Evolutionary conservation across 2,113 vertebrate species (phyloP).

Genomic region (Lutjanus erythropterus): DNA sequence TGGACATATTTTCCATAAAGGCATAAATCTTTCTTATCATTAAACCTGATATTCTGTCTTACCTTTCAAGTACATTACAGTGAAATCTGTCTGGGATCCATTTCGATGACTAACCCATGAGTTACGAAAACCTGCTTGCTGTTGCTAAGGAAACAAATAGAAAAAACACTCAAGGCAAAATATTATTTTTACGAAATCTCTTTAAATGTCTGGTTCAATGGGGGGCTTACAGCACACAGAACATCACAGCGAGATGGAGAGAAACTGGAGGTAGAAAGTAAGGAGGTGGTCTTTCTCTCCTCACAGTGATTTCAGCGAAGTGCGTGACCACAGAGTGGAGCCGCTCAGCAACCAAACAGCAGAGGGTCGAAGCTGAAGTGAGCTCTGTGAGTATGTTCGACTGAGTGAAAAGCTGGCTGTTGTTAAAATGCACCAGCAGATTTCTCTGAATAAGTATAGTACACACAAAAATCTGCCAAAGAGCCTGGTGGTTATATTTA

Average conservation of each 20-base stretch:
- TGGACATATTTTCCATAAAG: background rate
- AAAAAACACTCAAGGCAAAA: conserved; percentile 6
- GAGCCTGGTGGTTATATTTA: background rate
- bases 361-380: background rate
- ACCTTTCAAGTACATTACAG: background rate
- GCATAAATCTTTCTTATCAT: no score
- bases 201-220: conserved; percentile 3
- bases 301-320: background rate
- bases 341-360: conserved; percentile 4
- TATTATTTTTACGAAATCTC: background rate
- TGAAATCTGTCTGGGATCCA: conserved; percentile 16
- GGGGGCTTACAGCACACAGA: background rate
- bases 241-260: background rate
- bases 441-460: background rate
- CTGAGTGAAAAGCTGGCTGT: background rate
- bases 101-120: conserved; percentile 20
- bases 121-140: conserved; percentile 7
- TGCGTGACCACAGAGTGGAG: conserved; percentile 1
- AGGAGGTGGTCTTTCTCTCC: background rate
- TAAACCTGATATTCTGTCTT: background rate
- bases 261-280: background rate
- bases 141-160: conserved; percentile 35
- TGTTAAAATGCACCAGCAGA: background rate
- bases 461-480: background rate
- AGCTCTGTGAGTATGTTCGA: background rate